Evolutionary conservation across 2,797 vertebrate species (phyloP).

Genomic region (Karalla daura): DNA sequence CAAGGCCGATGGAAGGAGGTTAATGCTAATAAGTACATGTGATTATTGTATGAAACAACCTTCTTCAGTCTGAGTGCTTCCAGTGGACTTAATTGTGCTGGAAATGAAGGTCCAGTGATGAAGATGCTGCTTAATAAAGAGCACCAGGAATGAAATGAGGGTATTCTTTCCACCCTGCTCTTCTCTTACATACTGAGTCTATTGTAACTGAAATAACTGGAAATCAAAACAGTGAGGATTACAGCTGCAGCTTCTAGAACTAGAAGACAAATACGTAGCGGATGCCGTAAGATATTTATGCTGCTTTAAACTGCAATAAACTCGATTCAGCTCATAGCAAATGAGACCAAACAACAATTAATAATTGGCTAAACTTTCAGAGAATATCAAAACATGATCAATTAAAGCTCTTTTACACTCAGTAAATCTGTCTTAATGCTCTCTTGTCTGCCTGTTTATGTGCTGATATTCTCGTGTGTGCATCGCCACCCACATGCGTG

Average conservation of each 20-base stretch:
- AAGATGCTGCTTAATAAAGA: not conserved
- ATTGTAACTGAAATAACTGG: not conserved
- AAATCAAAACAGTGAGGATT: no score
- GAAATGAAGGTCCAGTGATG: not conserved
- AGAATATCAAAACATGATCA: not conserved
- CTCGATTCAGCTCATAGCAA: not conserved
- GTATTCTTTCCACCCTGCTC: not conserved
- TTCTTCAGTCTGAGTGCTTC: not conserved
- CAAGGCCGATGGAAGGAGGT: conserved; percentile 17
- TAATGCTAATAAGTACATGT: conserved; percentile 7
- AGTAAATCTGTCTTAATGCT: conserved; percentile 26
- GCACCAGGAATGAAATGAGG: no score
- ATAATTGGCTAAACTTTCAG: not conserved
- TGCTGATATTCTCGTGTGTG: conserved; percentile 32
- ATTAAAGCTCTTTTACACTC: conserved; percentile 14
- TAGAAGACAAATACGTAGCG: no score
- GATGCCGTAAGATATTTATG: not conserved
- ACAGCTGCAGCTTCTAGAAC: no score
- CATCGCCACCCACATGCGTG: conserved; percentile 35
- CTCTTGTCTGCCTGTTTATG: conserved; percentile 28
- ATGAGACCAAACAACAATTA: not conserved
- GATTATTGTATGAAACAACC: not conserved
- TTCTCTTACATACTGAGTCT: not conserved
- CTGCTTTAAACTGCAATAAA: not conserved
- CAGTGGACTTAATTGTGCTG: not conserved